Percentiles rank a stretch among this genome's conserved stretches.
phyloP scores from a whole-genome alignment of 2,113 vertebrate genomes.

The Erythrocebus patas region DNA sequence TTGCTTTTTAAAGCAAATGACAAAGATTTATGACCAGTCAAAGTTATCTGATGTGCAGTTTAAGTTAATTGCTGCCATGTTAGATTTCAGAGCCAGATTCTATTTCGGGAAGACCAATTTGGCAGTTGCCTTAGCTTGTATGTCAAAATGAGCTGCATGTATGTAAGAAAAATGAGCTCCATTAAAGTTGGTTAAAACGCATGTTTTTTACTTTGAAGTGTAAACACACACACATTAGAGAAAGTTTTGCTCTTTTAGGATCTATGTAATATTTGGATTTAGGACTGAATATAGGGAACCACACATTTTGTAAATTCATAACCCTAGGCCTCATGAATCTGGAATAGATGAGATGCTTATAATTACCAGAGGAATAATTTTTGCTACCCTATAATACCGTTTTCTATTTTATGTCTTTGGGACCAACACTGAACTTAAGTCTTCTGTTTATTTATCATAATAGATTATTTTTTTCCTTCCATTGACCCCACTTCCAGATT shows the following conservation, averaged over 20 bases:
- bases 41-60: not conserved
- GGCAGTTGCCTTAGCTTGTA: not conserved
- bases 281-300: not conserved
- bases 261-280: not conserved
- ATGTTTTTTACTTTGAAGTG: not conserved
- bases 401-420: not conserved
- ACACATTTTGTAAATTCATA: not conserved
- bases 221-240: not conserved
- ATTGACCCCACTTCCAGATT: not conserved
- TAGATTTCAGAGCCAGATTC: constrained; percentile 31
- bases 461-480: not conserved
- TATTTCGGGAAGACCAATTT: constrained; percentile 29
- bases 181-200: not conserved
- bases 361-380: not conserved
- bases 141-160: not conserved
- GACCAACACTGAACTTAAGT: not conserved
- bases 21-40: constrained; percentile 28
- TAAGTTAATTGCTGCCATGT: constrained; percentile 21
- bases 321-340: not conserved
- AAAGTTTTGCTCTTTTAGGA: not conserved
- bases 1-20: constrained; percentile 42
- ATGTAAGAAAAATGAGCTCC: not conserved
- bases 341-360: not conserved
- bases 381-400: not conserved
- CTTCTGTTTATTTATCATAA: not conserved